Evolutionary conservation across 2,113 vertebrate genomes (phyloP).

Genomic region (Eulemur rufifrons): DNA sequence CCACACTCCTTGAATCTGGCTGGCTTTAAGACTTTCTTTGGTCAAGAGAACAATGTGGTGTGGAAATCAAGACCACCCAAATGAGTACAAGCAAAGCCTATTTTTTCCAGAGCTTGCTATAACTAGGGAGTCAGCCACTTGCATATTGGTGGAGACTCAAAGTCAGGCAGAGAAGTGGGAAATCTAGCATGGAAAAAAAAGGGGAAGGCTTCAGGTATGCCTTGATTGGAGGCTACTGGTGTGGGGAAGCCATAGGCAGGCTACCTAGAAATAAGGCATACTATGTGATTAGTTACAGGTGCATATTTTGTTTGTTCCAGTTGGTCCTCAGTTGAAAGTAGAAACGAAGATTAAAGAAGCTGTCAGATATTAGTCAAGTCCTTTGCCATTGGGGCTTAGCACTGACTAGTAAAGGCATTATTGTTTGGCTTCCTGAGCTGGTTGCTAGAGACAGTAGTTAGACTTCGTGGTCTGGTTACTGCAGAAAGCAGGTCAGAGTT

Average conservation of each 20-base stretch:
- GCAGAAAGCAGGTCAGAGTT: not conserved
- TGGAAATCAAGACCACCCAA: not conserved
- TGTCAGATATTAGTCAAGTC: not conserved
- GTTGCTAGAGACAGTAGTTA: not conserved
- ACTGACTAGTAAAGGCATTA: rapidly evolving
- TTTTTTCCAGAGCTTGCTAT: not conserved
- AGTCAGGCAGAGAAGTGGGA: not conserved
- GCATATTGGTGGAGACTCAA: not conserved
- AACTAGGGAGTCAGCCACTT: not conserved
- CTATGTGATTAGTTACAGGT: not conserved
- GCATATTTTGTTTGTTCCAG: not conserved
- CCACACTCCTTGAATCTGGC: not conserved
- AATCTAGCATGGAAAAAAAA: not conserved
- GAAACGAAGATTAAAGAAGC: not conserved
- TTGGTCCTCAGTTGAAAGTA: not conserved
- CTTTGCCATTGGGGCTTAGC: not conserved
- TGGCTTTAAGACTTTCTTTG: not conserved
- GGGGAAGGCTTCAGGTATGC: not conserved
- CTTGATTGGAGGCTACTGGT: not conserved
- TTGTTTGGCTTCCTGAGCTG: not conserved
- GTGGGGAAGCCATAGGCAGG: rapidly evolving
- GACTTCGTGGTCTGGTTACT: not conserved
- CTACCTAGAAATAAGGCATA: not conserved
- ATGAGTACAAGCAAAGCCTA: not conserved
- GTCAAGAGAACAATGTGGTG: not conserved